Base-by-base conservation (phyloP, 2,113 vertebrate species). In the Corythornis cristatus region DNA sequence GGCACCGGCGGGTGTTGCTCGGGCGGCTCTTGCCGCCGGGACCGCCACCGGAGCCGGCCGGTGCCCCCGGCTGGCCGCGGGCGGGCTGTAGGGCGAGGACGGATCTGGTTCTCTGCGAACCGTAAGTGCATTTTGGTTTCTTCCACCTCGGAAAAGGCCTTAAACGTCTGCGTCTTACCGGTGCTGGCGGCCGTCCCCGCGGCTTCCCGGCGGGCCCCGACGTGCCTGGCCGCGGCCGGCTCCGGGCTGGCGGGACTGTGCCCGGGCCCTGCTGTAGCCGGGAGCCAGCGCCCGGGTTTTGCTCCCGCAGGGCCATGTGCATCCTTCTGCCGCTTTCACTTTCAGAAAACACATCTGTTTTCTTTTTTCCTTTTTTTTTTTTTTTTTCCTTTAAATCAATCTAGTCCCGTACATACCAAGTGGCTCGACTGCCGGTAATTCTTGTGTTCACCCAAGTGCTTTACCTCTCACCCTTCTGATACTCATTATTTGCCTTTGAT, bases 241-340 rank as follows among this genome's bases (percentile, higher is more conserved):
- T 40, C 20, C 58, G 26, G 56, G 85, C 43, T 31, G 26, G 58
- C 51, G 7, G 71, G 51, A 54, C 78, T 12, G 64, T 58, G 83
- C 86, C 78, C 56, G 64, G 61, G 92, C 71, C 53, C 56, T 16
- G 71, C 84, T 53, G 11, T 5, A 15, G 56, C 20, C 12, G 12
- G 33, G 71, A 72, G 53, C 31, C 46, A 26, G 67, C 28, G 45
- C 40, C 78, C 46, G n/a, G 28, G 9, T 25, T 84, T 74, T 11
- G 42, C 83, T 88, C 71, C 66, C 15, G 40, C 54, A 8, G 8
- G 78, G 66, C 92, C 88, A 76, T 76, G 90, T 50, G 91, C 86
- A 80, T 90, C 85, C 73, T 61, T 71, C 31, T 42, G 50, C 71
- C 12, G 71, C 75, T 95, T 89, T 95, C 86, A 3, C 93, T 95